These are phyloP conservation scores for Sebastes nivosus DNA, from an alignment of 2,797 vertebrate species.

Conservation along the genomic window DNA sequence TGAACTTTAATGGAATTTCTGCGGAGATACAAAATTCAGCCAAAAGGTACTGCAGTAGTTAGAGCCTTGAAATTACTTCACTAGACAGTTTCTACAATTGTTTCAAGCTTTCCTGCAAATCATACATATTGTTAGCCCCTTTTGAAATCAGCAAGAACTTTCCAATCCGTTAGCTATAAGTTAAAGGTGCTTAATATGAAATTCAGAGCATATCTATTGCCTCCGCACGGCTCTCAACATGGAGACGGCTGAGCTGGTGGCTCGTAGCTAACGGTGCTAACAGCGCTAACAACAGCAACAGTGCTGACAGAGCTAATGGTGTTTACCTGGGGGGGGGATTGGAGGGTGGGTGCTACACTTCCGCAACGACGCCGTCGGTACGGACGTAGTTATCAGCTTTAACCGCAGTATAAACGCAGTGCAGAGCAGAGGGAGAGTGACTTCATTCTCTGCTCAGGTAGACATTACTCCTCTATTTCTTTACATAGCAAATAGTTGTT, in stretches of 20 bases:
- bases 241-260: background rate
- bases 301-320: background rate
- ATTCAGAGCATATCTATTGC: background rate
- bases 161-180: background rate
- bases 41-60: background rate
- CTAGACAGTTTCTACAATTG: background rate
- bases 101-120: background rate
- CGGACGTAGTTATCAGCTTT: too few species aligned
- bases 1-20: slow-evolving; percentile 23
- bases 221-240: background rate
- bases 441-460: background rate
- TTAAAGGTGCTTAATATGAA: background rate
- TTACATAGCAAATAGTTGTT: background rate
- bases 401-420: too few species aligned
- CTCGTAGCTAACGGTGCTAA: background rate
- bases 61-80: background rate
- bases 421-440: background rate
- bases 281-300: background rate
- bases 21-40: background rate
- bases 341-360: background rate
- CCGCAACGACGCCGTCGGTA: too few species aligned
- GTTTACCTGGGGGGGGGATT: background rate
- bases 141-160: background rate
- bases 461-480: background rate
- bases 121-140: background rate